phyloP scores from a whole-genome alignment of 2,113 vertebrate genomes.

The Platycercus adscitus region DNA sequence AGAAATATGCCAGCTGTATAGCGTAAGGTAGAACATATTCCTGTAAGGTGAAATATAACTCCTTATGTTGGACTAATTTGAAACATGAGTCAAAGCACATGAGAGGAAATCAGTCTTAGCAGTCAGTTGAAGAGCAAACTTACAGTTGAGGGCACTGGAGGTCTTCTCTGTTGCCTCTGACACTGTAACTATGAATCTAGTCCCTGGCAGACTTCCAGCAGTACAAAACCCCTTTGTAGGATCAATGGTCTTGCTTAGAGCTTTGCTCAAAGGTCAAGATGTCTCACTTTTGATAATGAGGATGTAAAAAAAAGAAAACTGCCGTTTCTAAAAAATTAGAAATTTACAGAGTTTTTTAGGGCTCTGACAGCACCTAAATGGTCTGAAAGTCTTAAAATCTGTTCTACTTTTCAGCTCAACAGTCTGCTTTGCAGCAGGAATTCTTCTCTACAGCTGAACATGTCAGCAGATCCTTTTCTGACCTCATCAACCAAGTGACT shows the following conservation, averaged over 20 bases:
- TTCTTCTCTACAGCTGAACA: slow-evolving; percentile 75
- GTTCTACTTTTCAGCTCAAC: slow-evolving; percentile 66
- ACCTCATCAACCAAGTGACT: slow-evolving; percentile 75
- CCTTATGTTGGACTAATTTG: background rate
- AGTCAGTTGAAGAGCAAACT: background rate
- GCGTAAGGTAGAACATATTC: background rate
- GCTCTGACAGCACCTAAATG: background rate
- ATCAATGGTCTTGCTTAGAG: background rate
- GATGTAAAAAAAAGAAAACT: background rate
- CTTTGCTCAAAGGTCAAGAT: background rate
- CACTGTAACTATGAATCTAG: background rate
- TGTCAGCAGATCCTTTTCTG: slow-evolving; percentile 74
- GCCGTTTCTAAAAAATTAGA: background rate
- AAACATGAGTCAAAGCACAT: background rate
- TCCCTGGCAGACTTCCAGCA: background rate
- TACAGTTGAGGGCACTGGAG: background rate
- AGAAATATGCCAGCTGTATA: background rate
- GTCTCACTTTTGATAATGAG: background rate
- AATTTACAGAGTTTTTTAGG: background rate
- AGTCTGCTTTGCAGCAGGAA: slow-evolving; percentile 37
- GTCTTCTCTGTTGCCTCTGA: background rate
- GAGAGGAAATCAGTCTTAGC: background rate
- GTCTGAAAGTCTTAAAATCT: background rate
- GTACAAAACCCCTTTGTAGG: background rate
- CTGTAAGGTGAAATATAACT: background rate